Conservation (phyloP, 2,888 invertebrate species). For the Listrodromus nycthemerus region DNA sequence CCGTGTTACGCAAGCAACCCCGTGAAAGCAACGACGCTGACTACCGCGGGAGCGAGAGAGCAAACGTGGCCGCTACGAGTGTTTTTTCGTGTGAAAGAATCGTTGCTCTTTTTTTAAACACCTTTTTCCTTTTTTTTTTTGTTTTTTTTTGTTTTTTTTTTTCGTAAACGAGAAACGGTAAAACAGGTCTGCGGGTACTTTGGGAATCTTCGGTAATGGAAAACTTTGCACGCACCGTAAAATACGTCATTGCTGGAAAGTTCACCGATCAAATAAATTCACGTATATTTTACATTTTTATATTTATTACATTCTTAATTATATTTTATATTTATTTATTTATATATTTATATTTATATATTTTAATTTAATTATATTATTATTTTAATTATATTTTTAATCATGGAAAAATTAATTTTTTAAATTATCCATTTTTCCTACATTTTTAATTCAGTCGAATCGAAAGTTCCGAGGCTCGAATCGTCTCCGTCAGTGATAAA, state of each 20-base stretch:
- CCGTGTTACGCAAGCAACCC: slow-evolving; percentile 47
- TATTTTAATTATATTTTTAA: neutral
- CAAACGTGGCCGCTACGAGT: slow-evolving; percentile 12
- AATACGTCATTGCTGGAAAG: slow-evolving; percentile 33
- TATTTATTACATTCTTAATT: too few relatives aligned
- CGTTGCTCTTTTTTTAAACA: slow-evolving; percentile 21
- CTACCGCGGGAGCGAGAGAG: slow-evolving; percentile 12
- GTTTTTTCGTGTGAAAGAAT: slow-evolving; percentile 26
- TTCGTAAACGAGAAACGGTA: slow-evolving; percentile 40
- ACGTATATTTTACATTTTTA: neutral
- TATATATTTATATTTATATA: neutral
- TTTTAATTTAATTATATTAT: neutral
- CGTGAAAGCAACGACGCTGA: slow-evolving; percentile 42
- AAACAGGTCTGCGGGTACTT: slow-evolving; percentile 44
- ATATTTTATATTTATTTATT: neutral
- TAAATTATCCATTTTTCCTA: too few relatives aligned
- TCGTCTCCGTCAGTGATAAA: slow-evolving; percentile 18
- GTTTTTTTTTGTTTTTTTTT: too few relatives aligned
- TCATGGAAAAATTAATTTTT: neutral
- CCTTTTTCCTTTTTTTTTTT: neutral
- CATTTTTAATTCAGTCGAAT: slow-evolving; percentile 56
- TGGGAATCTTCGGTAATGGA: slow-evolving; percentile 6
- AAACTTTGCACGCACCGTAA: neutral
- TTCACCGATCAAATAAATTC: slow-evolving; percentile 1
- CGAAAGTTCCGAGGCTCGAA: slow-evolving; percentile 11